Evolutionary conservation across 2,888 invertebrate species (phyloP).

Genomic region (Acanthosoma haemorrhoidale): DNA sequence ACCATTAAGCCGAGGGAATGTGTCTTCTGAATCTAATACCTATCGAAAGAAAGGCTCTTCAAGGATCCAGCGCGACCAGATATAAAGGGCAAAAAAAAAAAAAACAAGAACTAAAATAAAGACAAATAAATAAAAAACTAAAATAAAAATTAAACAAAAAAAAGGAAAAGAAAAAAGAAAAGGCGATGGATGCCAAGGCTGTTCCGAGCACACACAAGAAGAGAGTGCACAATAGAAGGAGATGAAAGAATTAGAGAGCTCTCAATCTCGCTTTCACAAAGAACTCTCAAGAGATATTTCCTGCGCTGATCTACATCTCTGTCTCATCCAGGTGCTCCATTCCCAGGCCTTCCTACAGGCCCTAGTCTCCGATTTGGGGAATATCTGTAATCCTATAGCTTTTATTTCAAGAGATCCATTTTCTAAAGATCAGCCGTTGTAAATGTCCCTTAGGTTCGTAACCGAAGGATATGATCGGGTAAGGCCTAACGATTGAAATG

Average conservation of each 20-base stretch:
- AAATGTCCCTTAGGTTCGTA: no score
- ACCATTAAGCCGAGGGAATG: not conserved
- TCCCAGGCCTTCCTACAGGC: not conserved
- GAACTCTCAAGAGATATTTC: slow-evolving; percentile 6
- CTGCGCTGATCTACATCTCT: slow-evolving; percentile 5
- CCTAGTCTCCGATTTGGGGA: no score
- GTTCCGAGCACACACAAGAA: no score
- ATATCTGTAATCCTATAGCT: no score
- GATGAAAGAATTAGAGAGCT: slow-evolving; percentile 11
- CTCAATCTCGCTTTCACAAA: not conserved
- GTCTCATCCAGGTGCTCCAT: not conserved
- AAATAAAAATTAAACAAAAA: not conserved
- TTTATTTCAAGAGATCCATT: no score
- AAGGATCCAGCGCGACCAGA: not conserved
- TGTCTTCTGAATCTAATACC: not conserved
- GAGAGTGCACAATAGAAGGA: not conserved
- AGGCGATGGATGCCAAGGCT: slow-evolving; percentile 4
- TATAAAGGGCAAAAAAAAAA: not conserved
- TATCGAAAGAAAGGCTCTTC: not conserved
- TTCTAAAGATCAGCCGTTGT: no score
- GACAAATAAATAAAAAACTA: not conserved
- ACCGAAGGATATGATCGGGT: no score
- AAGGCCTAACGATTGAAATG: no score
- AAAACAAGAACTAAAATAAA: not conserved
- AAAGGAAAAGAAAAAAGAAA: not conserved